phyloP scores from a whole-genome alignment of 2,797 vertebrate species.

The Protosalanx chinensis region DNA sequence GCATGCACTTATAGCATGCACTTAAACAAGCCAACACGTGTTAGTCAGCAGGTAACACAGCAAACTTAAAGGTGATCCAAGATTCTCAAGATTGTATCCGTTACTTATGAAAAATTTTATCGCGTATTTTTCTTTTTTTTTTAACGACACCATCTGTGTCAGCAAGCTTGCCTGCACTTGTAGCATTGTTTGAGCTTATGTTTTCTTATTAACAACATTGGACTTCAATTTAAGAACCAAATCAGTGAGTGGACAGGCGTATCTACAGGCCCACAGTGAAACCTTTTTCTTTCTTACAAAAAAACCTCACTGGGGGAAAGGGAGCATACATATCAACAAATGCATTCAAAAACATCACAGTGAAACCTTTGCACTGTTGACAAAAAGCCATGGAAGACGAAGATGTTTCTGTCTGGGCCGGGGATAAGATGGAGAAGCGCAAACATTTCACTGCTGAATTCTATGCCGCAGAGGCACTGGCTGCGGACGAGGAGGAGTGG shows the following conservation, averaged over 20 bases:
- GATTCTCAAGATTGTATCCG: no score
- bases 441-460: slow-evolving; percentile 68
- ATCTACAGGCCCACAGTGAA: no score
- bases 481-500: slow-evolving; percentile 91
- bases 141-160: background rate
- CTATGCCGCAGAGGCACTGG: slow-evolving; percentile 84
- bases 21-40: no score
- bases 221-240: background rate
- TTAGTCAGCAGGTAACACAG: no score
- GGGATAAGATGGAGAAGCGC: slow-evolving; percentile 41
- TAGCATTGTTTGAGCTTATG: background rate
- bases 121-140: no score
- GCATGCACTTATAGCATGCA: background rate
- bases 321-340: no score
- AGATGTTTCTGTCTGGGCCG: slow-evolving; percentile 27
- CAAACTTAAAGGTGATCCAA: no score
- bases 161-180: background rate
- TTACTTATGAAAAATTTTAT: no score
- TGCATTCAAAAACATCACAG: no score
- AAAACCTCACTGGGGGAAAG: no score
- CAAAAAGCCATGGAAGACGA: slow-evolving; percentile 59
- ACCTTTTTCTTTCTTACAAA: no score
- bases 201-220: background rate
- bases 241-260: no score
- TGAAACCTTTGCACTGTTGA: background rate